Conservation (phyloP, 2,113 vertebrate species). For the Sander vitreus region DNA sequence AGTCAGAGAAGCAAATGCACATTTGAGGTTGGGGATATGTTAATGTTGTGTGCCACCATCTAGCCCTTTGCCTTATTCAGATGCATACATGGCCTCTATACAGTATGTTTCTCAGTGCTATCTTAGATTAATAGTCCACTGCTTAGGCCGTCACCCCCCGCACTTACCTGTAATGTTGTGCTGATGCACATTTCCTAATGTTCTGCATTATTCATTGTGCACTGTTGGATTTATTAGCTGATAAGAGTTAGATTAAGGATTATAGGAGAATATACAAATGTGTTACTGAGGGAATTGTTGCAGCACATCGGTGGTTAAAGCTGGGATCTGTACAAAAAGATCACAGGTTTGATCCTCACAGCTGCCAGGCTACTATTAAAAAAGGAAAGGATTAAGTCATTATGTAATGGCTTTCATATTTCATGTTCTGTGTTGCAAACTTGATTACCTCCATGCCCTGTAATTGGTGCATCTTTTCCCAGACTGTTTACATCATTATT, state of each 20-base stretch:
- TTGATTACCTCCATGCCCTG: conserved; percentile 1
- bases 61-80: conserved; percentile 48
- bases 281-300: conserved; percentile 9
- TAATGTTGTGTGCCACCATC: conserved; percentile 62
- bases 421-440: conserved; percentile 3
- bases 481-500: not conserved
- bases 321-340: conserved; percentile 6
- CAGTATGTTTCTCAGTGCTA: conserved; percentile 54
- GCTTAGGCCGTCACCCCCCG: conserved; percentile 5
- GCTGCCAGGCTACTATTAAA: conserved; percentile 14
- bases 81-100: conserved; percentile 60
- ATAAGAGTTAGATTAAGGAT: conserved; percentile 40
- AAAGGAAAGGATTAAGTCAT: not conserved
- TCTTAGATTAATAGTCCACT: conserved; percentile 66
- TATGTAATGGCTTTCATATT: conserved; percentile 32
- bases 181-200: conserved; percentile 49
- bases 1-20: conserved; percentile 50
- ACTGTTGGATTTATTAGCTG: conserved; percentile 35
- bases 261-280: not conserved
- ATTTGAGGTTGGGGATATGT: conserved; percentile 49
- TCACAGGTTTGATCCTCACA: conserved; percentile 27
- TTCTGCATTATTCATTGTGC: conserved; percentile 58
- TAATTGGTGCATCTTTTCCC: conserved; percentile 22
- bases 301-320: not conserved
- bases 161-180: conserved; percentile 29